A percentile compares a stretch with the other conserved stretches of the same genome.
Evolutionary conservation across 2,113 vertebrate genomes (phyloP).

Genomic region (Octodon degus): DNA sequence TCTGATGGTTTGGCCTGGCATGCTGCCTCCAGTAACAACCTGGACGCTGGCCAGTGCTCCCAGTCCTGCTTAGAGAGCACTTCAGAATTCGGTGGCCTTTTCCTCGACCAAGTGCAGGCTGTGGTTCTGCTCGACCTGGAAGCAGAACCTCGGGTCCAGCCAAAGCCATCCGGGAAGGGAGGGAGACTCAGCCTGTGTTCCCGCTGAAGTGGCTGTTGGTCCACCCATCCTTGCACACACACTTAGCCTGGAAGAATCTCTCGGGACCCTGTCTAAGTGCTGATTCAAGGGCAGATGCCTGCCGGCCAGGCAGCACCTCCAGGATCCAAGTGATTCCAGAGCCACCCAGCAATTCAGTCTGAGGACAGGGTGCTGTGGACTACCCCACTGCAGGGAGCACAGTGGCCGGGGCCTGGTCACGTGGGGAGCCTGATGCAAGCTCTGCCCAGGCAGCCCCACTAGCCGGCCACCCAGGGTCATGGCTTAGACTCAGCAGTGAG

Average conservation of each 20-base stretch:
- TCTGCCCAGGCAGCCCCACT: not conserved
- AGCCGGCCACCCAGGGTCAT: not conserved
- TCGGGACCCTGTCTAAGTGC: not conserved
- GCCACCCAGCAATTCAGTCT: not conserved
- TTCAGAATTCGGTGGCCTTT: not conserved
- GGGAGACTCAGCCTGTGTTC: accelerated
- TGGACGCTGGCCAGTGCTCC: not conserved
- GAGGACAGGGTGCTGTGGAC: not conserved
- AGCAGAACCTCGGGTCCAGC: not conserved
- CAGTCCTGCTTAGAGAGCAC: slow-evolving; percentile 4
- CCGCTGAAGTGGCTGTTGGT: not conserved
- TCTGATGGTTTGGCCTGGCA: not conserved
- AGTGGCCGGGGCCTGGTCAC: too few species aligned
- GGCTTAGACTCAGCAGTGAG: not conserved
- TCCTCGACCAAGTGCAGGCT: not conserved
- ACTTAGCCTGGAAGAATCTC: not conserved
- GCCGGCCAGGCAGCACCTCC: not conserved
- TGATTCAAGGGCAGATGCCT: not conserved
- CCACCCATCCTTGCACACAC: not conserved
- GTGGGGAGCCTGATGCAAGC: not conserved
- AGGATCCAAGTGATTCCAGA: too few species aligned
- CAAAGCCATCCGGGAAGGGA: not conserved
- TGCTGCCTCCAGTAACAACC: not conserved
- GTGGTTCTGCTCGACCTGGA: not conserved
- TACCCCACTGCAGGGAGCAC: too few species aligned